Percentiles rank a stretch among this genome's conserved stretches.
Evolutionary conservation across 2,797 vertebrate genomes (phyloP).

Genomic region (Galagoides demidoff): DNA sequence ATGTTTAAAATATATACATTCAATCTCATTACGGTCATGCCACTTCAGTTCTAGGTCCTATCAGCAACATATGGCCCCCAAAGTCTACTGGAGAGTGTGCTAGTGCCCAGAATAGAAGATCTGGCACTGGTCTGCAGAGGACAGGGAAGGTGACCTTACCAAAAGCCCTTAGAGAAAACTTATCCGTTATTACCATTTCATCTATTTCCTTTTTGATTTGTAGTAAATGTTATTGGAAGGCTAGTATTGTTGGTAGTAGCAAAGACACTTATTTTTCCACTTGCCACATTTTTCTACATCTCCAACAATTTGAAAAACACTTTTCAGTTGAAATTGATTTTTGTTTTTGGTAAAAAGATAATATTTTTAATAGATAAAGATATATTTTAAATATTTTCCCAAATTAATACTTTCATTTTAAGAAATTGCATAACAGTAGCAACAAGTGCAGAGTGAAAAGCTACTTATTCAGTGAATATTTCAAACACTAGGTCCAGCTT

Average conservation of each 20-base stretch:
- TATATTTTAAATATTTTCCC: slow-evolving; percentile 87
- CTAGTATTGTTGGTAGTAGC: slow-evolving; percentile 42
- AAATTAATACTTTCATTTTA: slow-evolving; percentile 80
- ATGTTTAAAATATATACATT: slow-evolving; percentile 35
- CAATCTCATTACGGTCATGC: slow-evolving; percentile 23
- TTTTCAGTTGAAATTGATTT: slow-evolving; percentile 81
- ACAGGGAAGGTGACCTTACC: slow-evolving; percentile 34
- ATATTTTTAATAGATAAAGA: slow-evolving; percentile 88
- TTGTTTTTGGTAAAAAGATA: slow-evolving; percentile 70
- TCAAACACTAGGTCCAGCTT: neutral
- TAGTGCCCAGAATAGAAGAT: slow-evolving; percentile 32
- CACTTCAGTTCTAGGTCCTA: slow-evolving; percentile 41
- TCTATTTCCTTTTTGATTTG: slow-evolving; percentile 49
- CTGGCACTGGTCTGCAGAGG: neutral
- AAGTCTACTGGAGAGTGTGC: neutral
- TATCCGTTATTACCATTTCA: slow-evolving; percentile 33
- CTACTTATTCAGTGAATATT: slow-evolving; percentile 19
- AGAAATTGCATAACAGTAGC: slow-evolving; percentile 77
- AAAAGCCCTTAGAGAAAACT: slow-evolving; percentile 57
- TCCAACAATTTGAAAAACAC: slow-evolving; percentile 75
- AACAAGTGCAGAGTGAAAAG: slow-evolving; percentile 68
- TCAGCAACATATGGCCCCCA: neutral
- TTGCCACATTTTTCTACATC: slow-evolving; percentile 57
- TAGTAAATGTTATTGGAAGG: slow-evolving; percentile 63
- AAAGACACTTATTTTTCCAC: slow-evolving; percentile 79